Conservation (phyloP, 2,113 vertebrate species). For the Phainopepla nitens region DNA sequence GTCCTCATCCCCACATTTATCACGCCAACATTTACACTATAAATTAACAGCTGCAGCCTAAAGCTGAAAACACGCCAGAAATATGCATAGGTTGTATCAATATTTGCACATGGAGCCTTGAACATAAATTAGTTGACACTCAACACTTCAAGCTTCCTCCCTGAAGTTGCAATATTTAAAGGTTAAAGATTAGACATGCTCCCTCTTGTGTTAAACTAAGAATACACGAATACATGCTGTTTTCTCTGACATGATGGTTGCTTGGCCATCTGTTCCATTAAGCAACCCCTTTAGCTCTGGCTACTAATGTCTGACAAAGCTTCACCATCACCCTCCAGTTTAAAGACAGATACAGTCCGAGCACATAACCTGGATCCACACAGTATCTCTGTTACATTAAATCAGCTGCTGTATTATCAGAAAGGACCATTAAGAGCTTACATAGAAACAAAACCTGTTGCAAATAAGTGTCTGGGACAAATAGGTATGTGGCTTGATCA, state of each 20-base stretch:
- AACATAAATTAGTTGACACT: slow-evolving; percentile 54
- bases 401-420: not conserved
- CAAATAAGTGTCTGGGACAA: not conserved
- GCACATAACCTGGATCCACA: not conserved
- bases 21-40: not conserved
- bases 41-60: slow-evolving; percentile 29
- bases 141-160: slow-evolving; percentile 56
- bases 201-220: slow-evolving; percentile 73
- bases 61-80: slow-evolving; percentile 39
- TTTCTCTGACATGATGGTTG: slow-evolving; percentile 66
- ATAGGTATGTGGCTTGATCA: not conserved
- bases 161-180: slow-evolving; percentile 68
- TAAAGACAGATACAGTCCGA: not conserved
- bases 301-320: slow-evolving; percentile 36
- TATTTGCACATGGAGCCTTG: slow-evolving; percentile 48
- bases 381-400: not conserved
- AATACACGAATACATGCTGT: slow-evolving; percentile 64
- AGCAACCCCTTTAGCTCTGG: slow-evolving; percentile 49
- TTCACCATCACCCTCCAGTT: not conserved
- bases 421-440: not conserved
- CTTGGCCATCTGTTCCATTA: slow-evolving; percentile 66
- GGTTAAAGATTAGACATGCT: slow-evolving; percentile 74
- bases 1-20: not conserved
- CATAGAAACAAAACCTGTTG: not conserved
- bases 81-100: slow-evolving; percentile 55